Evolutionary conservation across 2,888 invertebrate species (phyloP), one percentile per base, ranked within the genome.

Genomic region (Yponomeuta malinellus): DNA sequence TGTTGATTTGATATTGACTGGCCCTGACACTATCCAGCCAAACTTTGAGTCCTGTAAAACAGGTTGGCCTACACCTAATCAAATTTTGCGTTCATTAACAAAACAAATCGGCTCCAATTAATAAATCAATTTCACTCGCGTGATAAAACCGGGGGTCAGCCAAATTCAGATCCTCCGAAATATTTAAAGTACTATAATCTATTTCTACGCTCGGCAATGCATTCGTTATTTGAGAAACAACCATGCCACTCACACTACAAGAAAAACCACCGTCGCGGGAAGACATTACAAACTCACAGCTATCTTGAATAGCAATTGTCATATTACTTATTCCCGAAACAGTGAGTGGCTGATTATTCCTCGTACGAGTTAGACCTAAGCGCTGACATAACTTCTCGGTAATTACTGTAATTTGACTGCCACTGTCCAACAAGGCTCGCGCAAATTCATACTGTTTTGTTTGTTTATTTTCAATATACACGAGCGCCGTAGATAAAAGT

Each of bases 401-500:
- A 23, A 23, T 23, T 23, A 23, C 23, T 23, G 23, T 23, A 23
- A 23, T 23, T 23, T 23, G 23, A 23, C 23, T 23, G 23, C 23
- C 23, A 63, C 72, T 75, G 59, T 76, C 76, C 10, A 75, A 66
- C 3, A 76, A 69, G 1, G 74, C 75, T 10, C 76, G 74, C 0
- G 52, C 69, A 65, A 71, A 75, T 29, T 74, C 73, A 71, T 73
- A 74, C 63, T 70, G 64, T 63, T 74, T 72, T 10, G 73, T 48
- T 10, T 48, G 63, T 63, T 74, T 74, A 9, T 71, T 71, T 1
- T 75, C 64, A 2, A 74, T 73, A 48, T 10, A 48, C 12, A 76
- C 72, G 66, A 76, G 70, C 5, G 76, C 76, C 6, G 77, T 77
- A 1, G 75, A 77, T 23, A 76, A 73, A 12, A 77, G 71, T 37